Evolutionary conservation across 2,888 invertebrate species (phyloP), one percentile per base, ranked within the genome.

Genomic region (Steromphala cineraria): DNA sequence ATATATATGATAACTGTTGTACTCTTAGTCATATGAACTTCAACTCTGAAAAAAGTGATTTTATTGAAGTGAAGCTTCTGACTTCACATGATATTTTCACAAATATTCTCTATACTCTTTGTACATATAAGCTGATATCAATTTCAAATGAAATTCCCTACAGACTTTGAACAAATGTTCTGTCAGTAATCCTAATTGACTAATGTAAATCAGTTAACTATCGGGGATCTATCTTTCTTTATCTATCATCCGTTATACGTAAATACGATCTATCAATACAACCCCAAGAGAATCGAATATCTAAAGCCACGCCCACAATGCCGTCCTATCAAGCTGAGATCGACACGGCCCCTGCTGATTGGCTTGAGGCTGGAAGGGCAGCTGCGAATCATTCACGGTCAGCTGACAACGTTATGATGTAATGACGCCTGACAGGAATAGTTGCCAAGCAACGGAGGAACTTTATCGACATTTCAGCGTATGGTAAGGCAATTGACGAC

Each of bases 301-400:
- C 31, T 28, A 71, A 71, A 36, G 19, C 36, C 36, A 28, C 71
- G 71, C 71, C 71, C 71, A 71, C 8, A 19, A 31, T 36, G 17
- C 19, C 31, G 40, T 40, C 28, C 71, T 71, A 71, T 71, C 71
- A 31, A 36, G 36, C 40, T 71, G 31, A 31, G 40, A 71, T 71
- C 71, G 28, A 17, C 40, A 71, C 19, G 40, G 13, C 71, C 71
- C 71, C 71, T 71, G 71, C 71, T 71, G 71, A 71, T 71, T 71
- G 71, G 71, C 71, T 71, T 15, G 15, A 3, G 19, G 71, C 71
- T 71, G 10, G 17, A 36, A 36, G 71, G 71, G 71, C 36, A 71
- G 36, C 31, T 71, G 71, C 19, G 40, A 71, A 71, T 71, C 71
- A 71, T 71, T 71, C 71, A 71, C 71, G 71, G 71, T 71, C 71